Evolutionary conservation across 2,888 invertebrate species (phyloP).

Genomic region (Mimumesa dahlbomi): DNA sequence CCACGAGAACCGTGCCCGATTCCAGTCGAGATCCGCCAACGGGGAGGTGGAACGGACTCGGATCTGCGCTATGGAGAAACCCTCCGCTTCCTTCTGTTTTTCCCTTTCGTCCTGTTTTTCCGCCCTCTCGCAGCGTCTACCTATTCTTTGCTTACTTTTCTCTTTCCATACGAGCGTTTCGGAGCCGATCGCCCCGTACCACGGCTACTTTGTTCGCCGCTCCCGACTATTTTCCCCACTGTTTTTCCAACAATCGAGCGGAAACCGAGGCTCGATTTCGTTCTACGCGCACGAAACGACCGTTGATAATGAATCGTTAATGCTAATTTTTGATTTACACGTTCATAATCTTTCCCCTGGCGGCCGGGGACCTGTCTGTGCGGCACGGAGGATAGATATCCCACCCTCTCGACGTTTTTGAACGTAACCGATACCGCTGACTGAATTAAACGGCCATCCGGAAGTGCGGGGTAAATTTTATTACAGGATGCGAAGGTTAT

Average conservation of each 20-base stretch:
- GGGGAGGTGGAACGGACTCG: constrained; percentile 57
- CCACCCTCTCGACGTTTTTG: constrained; percentile 39
- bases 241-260: too few relatives aligned
- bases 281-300: constrained; percentile 37
- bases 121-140: constrained; percentile 15
- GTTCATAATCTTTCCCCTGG: constrained; percentile 50
- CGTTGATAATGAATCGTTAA: constrained; percentile 57
- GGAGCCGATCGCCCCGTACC: too few relatives aligned
- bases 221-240: too few relatives aligned
- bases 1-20: constrained; percentile 42
- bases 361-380: constrained; percentile 23
- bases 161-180: constrained; percentile 24
- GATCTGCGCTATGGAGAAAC: constrained; percentile 46
- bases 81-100: constrained; percentile 26
- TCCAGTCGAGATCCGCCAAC: constrained; percentile 45
- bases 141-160: too few relatives aligned
- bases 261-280: not conserved
- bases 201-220: too few relatives aligned
- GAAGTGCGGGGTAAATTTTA: constrained; percentile 52
- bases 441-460: constrained; percentile 53
- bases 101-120: constrained; percentile 14
- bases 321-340: constrained; percentile 59
- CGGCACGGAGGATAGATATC: constrained; percentile 19
- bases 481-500: constrained; percentile 47
- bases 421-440: constrained; percentile 52